A percentile compares a stretch with the other conserved stretches of the same genome.
Conservation (phyloP, 2,113 vertebrate species). For the Hippoglossus stenolepis region DNA sequence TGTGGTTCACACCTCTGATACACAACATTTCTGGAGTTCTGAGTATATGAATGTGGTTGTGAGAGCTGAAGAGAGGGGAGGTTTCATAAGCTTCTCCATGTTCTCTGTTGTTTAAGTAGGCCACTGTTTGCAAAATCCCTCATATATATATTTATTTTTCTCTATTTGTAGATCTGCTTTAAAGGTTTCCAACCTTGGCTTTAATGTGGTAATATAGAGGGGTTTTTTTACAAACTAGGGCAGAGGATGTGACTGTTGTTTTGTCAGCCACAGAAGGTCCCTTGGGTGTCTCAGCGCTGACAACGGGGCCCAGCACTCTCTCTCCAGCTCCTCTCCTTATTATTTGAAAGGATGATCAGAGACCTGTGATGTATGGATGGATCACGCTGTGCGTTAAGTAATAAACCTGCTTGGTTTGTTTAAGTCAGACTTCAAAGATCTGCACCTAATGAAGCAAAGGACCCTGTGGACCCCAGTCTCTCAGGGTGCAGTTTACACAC, state of each 20-base stretch:
- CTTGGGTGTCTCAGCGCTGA: slow-evolving; percentile 24
- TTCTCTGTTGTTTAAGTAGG: slow-evolving; percentile 18
- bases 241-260: slow-evolving; percentile 41
- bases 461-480: slow-evolving; percentile 26
- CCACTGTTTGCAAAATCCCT: slow-evolving; percentile 16
- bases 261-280: slow-evolving; percentile 35
- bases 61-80: too few species aligned
- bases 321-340: not conserved
- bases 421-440: slow-evolving; percentile 47
- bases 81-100: not conserved
- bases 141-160: slow-evolving; percentile 11
- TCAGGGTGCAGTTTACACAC: slow-evolving; percentile 13
- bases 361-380: slow-evolving; percentile 26
- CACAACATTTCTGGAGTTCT: not conserved
- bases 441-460: slow-evolving; percentile 59
- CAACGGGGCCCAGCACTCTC: slow-evolving; percentile 8
- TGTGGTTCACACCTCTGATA: not conserved
- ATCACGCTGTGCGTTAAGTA: slow-evolving; percentile 41
- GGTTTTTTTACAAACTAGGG: slow-evolving; percentile 43
- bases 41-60: not conserved
- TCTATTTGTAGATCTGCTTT: slow-evolving; percentile 2
- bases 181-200: slow-evolving; percentile 4
- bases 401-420: slow-evolving; percentile 47
- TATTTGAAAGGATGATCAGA: slow-evolving; percentile 43
- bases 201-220: slow-evolving; percentile 29